These are phyloP conservation scores for Ridgeia piscesae DNA, from an alignment of 1,140 invertebrate species.

Conservation along the genomic window DNA sequence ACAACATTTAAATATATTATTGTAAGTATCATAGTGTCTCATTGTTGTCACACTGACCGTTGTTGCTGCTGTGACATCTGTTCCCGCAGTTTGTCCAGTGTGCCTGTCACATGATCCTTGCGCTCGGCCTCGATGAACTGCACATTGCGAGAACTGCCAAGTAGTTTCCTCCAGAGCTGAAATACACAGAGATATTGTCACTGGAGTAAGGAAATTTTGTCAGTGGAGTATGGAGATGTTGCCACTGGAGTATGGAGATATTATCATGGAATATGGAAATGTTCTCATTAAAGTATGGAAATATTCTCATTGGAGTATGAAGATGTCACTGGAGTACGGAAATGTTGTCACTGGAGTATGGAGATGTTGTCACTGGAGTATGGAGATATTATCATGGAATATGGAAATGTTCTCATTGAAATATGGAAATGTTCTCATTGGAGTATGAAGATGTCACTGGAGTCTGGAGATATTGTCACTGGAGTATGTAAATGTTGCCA, in stretches of 20 bases:
- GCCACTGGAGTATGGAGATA: background rate
- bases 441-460: background rate
- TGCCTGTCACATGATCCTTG: slow-evolving; percentile 23
- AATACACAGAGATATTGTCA: background rate
- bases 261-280: background rate
- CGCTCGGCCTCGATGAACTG: slow-evolving; percentile 29
- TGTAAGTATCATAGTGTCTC: background rate
- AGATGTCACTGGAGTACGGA: background rate
- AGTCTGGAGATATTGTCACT: background rate
- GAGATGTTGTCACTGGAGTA: background rate
- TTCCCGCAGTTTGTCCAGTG: slow-evolving; percentile 16
- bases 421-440: background rate
- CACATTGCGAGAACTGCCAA: slow-evolving; percentile 18
- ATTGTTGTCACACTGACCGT: background rate
- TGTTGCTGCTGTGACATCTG: slow-evolving; percentile 21
- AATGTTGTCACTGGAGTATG: background rate
- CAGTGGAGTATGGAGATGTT: background rate
- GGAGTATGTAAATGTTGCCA: too few relatives aligned
- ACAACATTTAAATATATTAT: too few relatives aligned
- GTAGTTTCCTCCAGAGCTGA: slow-evolving; percentile 1
- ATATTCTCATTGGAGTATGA: background rate
- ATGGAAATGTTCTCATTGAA: background rate
- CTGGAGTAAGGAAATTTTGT: background rate
- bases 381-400: background rate
- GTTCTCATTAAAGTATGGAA: background rate